Evolutionary conservation across 2,797 vertebrate species (phyloP).

Genomic region (Epinephelus coioides): DNA sequence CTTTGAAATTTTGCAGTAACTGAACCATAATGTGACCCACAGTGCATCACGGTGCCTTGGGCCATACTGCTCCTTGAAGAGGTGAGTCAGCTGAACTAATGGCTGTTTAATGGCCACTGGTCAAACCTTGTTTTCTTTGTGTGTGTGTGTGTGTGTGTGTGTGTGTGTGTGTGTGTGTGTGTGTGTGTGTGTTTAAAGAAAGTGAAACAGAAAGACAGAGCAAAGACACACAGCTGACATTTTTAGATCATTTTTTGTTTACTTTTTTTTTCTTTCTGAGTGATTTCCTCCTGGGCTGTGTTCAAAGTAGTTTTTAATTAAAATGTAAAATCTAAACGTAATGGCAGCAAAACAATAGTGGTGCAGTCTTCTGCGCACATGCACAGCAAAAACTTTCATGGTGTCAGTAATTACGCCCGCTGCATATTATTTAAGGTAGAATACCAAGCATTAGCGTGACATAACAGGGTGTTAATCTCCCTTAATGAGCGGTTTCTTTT

Average conservation of each 20-base stretch:
- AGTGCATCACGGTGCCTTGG: constrained; percentile 35
- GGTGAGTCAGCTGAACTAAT: constrained; percentile 63
- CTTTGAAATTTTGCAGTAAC: constrained; percentile 51
- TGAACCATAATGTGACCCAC: constrained; percentile 53
- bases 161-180: neutral
- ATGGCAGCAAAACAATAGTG: constrained; percentile 21
- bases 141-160: neutral
- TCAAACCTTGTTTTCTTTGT: constrained; percentile 36
- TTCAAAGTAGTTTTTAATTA: constrained; percentile 61
- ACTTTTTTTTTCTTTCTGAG: constrained; percentile 22
- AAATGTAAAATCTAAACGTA: constrained; percentile 59
- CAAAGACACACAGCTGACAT: constrained; percentile 25
- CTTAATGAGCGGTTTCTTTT: constrained; percentile 55
- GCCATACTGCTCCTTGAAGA: constrained; percentile 48
- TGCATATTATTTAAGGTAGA: constrained; percentile 39
- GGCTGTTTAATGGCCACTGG: constrained; percentile 47
- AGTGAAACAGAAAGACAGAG: neutral
- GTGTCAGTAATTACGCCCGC: constrained; percentile 46
- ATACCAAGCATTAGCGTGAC: constrained; percentile 30
- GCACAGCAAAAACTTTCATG: constrained; percentile 37
- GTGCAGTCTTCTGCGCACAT: constrained; percentile 45
- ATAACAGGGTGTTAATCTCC: constrained; percentile 58
- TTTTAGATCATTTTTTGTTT: constrained; percentile 60
- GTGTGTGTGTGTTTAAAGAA: too few species aligned
- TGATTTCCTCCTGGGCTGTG: constrained; percentile 44